Conservation (phyloP, 2,888 invertebrate genomes). For the Ischnura elegans region DNA sequence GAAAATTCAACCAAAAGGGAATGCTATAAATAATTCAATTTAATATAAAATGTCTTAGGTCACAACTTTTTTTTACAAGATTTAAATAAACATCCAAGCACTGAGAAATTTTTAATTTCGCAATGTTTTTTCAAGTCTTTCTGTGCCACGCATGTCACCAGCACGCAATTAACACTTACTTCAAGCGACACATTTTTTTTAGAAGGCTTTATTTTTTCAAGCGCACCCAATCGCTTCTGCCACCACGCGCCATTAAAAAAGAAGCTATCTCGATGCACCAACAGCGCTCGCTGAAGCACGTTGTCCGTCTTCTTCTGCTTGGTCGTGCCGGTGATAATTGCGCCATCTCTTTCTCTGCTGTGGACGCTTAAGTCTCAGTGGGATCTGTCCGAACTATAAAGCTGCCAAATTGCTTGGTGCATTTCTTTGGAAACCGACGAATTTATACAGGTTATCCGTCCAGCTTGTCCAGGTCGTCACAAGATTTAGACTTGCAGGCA, state of each 20-base stretch:
- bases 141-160: not conserved
- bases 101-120: not conserved
- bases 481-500: constrained; percentile 76
- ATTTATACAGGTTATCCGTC: constrained; percentile 69
- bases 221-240: not conserved
- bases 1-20: not conserved
- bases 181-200: constrained; percentile 19
- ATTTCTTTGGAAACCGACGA: constrained; percentile 27
- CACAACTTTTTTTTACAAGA: constrained; percentile 39
- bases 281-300: not conserved
- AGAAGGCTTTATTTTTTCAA: constrained; percentile 24
- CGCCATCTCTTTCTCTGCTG: not conserved
- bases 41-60: constrained; percentile 54
- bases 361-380: constrained; percentile 30
- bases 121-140: not conserved
- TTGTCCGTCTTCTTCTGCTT: not conserved
- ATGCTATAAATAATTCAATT: constrained; percentile 51
- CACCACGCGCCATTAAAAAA: not conserved
- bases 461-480: constrained; percentile 76
- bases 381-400: not conserved
- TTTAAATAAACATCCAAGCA: constrained; percentile 46
- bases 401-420: constrained; percentile 14
- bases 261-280: not conserved
- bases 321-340: not conserved
- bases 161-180: not conserved